Base-by-base conservation (phyloP, 2,888 invertebrate genomes). In the Pelosia muscerda region DNA sequence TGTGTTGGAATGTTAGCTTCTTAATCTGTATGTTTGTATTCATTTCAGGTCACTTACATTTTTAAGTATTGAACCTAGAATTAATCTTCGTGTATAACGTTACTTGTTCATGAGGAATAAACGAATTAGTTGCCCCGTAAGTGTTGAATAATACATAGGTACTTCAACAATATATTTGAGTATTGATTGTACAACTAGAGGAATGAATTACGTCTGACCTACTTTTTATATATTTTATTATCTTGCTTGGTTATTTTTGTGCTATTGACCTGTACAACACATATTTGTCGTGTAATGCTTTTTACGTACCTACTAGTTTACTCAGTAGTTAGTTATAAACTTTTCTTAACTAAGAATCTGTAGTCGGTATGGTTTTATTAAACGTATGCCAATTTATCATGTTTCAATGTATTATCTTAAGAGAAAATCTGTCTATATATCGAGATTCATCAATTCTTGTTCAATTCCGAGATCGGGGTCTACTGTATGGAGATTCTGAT, bases 81-180 rank as follows among this genome's bases (percentile, higher is more conserved):
- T 13, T 1, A 42, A 49, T 49, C 49, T 49, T 2, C 9, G n/a
- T n/a, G n/a, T n/a, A 49, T 9, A 49, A 49, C n/a, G 49, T 49
- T 49, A 49, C 49, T n/a, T 49, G n/a, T 6, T 49, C n/a, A n/a
- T 49, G 49, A n/a, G 8, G n/a, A n/a, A 9, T 49, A 49, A 49
- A 19, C 49, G 2, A n/a, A 49, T 49, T n/a, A 49, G 19, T 53
- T 64, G 31, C n/a, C 25, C 68, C 25, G 28, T 67, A 63, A 23
- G 56, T 22, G 63, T 71, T 77, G 19, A 74, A 71, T 69, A 66
- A 68, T 63, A 70, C 38, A 68, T 61, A 34, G 66, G 55, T 11
- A 56, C 38, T 66, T 54, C 53, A 57, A 65, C 61, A 73, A 68
- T 34, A 70, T 42, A 69, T 56, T 28, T n/a, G 25, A n/a, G 34